Base-by-base conservation (phyloP, 2,113 vertebrate species). In the Oreochromis aureus region DNA sequence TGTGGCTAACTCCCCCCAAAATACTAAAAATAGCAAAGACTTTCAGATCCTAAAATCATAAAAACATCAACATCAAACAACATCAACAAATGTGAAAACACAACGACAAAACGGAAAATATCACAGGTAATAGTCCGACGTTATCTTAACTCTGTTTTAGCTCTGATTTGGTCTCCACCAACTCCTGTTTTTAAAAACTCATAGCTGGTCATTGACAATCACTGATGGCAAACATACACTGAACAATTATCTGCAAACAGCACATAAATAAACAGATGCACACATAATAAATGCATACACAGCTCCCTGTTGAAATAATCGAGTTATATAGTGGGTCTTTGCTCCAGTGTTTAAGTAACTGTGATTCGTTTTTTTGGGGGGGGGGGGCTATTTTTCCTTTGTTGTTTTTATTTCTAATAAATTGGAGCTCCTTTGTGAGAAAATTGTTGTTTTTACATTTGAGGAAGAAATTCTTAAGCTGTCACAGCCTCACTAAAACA, bases 271-370 rank as follows among this genome's bases (percentile, higher is more conserved):
- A 69, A 69, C 18, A 36, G 19, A 69, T 11, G n/a, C 19, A 61
- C 18, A 34, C 34, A 41, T 2, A 66, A 0, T 66, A 39, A 39
- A 66, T 22, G n/a, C 18, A 13, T 39, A 66, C 34, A 66, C 34
- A 66, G 15, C 15, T 16, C 15, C 39, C 22, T 44, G 66, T 24
- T 24, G n/a, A 71, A 15, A 71, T 6, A 44, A 27, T 44, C 12
- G 24, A 44, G 66, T 71, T 71, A 16, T 44, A 71, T 27, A 2
- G 36, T 69, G 24, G n/a, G 19, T 71, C 66, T 71, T 71, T 18
- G 0, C 61, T 39, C 39, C 10, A 63, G 12, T 0, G 2, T 7
- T 36, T 63, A 39, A 66, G 4, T 39, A 1, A 19, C 18, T 39
- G 18, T 5, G 10, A 39, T n/a, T 39, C 0, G 4, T 66, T 66